Conservation (phyloP, 2,113 vertebrate species). For the Cettia cetti region DNA sequence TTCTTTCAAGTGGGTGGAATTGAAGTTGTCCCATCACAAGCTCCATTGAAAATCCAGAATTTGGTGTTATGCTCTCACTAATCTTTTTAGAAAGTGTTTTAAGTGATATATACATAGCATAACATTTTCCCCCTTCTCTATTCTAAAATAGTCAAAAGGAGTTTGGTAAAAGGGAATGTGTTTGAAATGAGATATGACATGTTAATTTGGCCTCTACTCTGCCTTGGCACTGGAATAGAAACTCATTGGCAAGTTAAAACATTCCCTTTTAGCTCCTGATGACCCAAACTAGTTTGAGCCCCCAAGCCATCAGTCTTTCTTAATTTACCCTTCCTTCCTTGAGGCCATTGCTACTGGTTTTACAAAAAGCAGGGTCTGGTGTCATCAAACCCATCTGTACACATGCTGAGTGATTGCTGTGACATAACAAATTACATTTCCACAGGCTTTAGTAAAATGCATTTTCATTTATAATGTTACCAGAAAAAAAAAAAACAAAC, state of each 20-base stretch:
- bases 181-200: neutral
- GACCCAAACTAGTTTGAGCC: neutral
- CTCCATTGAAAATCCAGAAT: neutral
- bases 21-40: neutral
- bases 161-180: neutral
- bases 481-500: neutral
- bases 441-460: slow-evolving; percentile 3
- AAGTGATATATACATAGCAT: neutral
- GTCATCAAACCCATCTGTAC: neutral
- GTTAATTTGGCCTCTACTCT: neutral
- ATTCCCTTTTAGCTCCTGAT: neutral
- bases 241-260: neutral
- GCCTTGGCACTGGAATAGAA: neutral
- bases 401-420: neutral
- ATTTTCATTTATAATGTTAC: slow-evolving; percentile 8
- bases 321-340: neutral
- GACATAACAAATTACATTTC: slow-evolving; percentile 26
- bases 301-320: neutral
- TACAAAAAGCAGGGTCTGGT: neutral
- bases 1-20: neutral
- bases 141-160: neutral
- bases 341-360: neutral
- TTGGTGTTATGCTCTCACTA: neutral
- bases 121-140: neutral
- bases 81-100: neutral